Evolutionary conservation across 2,113 vertebrate genomes (phyloP), one percentile per base, ranked within the genome.

Genomic region (Cinclus mexicanus): DNA sequence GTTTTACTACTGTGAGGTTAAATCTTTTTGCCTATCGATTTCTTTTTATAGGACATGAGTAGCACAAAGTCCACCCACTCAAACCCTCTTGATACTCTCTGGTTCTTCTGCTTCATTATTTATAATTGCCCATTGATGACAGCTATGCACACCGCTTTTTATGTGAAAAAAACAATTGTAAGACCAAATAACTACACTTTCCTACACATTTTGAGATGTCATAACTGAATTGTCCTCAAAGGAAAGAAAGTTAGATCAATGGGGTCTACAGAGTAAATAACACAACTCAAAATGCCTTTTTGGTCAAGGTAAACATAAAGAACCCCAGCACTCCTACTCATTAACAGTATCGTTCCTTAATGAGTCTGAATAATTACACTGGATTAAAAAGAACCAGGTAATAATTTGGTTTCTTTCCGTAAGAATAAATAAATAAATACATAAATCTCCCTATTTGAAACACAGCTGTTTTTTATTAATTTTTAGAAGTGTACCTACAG

Each of bases 1-100:
- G 37, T 83, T 96, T 93, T 74, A 44, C 57, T 95, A 69, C 63
- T 41, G 22, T 37, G 42, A 97, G 78, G 85, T 56, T 74, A 9
- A 61, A 90, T 83, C 26, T 77, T 95, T 90, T 46, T 75, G 29
- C 41, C 41, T 83, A 46, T 85, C 96, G 89, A 76, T 87, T 39
- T 64, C 60, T 86, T 95, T 96, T 87, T 84, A 91, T 74, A 95
- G 70, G 75, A 93, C 75, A 68, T 39, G 49, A 92, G 37, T 60
- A 92, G 71, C 41, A 22, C 11, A 26, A 78, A 88, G 71, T 37
- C 14, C 7, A 35, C 46, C 72, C 72, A 76, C 70, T 70, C 90
- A 75, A 87, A 92, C 29, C 16, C 59, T 85, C 60, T 46, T 16
- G 35, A 42, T 59, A 63, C 59, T 22, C 15, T 29, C 67, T 75